phyloP scores from a whole-genome alignment of 2,113 vertebrate species.

The Podilymbus podiceps region DNA sequence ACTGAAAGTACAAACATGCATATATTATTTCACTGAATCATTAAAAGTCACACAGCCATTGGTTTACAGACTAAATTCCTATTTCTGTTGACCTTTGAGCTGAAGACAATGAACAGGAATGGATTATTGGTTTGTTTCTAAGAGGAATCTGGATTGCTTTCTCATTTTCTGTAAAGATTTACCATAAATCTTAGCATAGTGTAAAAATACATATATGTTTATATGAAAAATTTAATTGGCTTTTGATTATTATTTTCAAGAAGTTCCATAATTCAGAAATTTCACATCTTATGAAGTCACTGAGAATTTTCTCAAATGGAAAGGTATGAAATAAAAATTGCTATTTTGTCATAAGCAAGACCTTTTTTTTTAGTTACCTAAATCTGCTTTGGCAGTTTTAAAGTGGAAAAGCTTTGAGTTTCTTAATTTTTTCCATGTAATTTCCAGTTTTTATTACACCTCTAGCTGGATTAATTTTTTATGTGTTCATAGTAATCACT shows the following conservation, averaged over 20 bases:
- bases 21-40: background rate
- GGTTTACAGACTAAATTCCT: background rate
- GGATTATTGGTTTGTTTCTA: background rate
- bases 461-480: background rate
- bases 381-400: background rate
- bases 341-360: background rate
- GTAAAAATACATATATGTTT: background rate
- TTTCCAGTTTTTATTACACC: background rate
- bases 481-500: background rate
- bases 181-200: background rate
- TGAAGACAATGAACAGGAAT: background rate
- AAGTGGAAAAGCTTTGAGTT: background rate
- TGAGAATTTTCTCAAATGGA: background rate
- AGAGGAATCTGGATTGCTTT: background rate
- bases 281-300: background rate
- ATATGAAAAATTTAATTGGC: background rate
- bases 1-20: background rate
- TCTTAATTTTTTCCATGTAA: background rate
- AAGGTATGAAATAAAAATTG: background rate
- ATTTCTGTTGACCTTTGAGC: background rate
- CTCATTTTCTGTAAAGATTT: background rate
- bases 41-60: background rate
- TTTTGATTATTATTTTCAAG: background rate
- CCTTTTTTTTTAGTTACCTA: background rate
- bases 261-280: background rate